Percentiles rank a stretch among this genome's conserved stretches.
Conservation (phyloP, 1,140 invertebrate species). For the Semibalanus balanoides region DNA sequence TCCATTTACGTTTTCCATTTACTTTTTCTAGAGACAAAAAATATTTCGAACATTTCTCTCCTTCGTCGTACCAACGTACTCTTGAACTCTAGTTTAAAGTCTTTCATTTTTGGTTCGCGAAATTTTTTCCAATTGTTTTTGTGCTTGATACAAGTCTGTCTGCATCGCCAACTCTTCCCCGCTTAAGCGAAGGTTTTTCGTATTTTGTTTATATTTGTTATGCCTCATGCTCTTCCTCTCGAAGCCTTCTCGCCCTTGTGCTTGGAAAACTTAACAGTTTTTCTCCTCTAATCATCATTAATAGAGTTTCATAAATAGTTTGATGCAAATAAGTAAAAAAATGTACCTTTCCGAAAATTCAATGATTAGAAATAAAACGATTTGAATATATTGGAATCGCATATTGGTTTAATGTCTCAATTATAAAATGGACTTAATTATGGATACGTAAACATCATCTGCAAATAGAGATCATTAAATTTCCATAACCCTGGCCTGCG, state of each 20-base stretch:
- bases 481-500: not conserved
- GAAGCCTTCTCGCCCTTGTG: not conserved
- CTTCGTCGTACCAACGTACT: not conserved
- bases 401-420: not conserved
- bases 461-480: not conserved
- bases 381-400: not conserved
- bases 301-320: not conserved
- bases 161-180: not conserved
- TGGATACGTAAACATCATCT: not conserved
- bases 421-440: not conserved
- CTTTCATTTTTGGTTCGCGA: not conserved
- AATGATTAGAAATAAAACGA: not conserved
- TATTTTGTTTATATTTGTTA: not conserved
- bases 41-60: not conserved
- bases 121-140: not conserved
- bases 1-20: not conserved
- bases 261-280: not conserved
- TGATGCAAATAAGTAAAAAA: not conserved
- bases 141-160: not conserved
- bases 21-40: not conserved
- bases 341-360: not conserved
- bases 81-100: not conserved
- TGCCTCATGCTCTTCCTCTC: not conserved
- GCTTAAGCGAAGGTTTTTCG: not conserved
- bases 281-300: not conserved